A percentile compares a stretch with the other conserved stretches of the same genome.
Conservation (phyloP, 64 coral and sea anemone species). For the Orbicella faveolata region DNA sequence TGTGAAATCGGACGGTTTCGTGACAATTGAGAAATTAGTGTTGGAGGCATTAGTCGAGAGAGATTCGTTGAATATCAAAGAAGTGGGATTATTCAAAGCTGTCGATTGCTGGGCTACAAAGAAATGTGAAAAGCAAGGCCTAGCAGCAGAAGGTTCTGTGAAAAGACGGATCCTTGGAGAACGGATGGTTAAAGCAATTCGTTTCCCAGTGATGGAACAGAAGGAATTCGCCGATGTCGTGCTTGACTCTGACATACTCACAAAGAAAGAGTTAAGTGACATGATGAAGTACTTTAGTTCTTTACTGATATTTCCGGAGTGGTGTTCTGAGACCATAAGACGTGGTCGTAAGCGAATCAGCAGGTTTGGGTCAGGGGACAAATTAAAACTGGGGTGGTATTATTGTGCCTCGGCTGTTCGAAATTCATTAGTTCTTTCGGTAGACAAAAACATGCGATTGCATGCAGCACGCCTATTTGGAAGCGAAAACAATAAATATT, state of each 20-base stretch:
- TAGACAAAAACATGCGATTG: conserved; percentile 4
- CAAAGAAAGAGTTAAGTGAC: not conserved
- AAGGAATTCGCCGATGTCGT: conserved; percentile 27
- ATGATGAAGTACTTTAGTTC: conserved; percentile 32
- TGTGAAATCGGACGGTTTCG: conserved; percentile 27
- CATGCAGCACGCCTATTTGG: conserved; percentile 25
- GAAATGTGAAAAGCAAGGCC: conserved; percentile 16
- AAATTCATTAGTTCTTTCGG: not conserved
- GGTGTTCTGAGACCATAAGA: not conserved
- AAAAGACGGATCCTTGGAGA: conserved; percentile 40
- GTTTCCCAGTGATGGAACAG: conserved; percentile 30
- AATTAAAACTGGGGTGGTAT: not conserved
- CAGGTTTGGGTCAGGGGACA: not conserved
- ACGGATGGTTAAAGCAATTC: conserved; percentile 8
- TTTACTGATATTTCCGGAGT: not conserved
- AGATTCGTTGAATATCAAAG: conserved; percentile 18
- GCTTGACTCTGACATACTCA: conserved; percentile 23
- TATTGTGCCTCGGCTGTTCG: not conserved
- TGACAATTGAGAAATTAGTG: conserved; percentile 21
- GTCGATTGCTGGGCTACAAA: conserved; percentile 20
- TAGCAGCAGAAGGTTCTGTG: conserved; percentile 21
- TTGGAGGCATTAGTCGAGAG: conserved; percentile 21
- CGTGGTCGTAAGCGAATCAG: not conserved
- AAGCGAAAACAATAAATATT: not conserved
- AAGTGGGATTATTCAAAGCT: conserved; percentile 34